Evolutionary conservation across 2,888 invertebrate genomes (phyloP).

Genomic region (Pyralis farinalis): DNA sequence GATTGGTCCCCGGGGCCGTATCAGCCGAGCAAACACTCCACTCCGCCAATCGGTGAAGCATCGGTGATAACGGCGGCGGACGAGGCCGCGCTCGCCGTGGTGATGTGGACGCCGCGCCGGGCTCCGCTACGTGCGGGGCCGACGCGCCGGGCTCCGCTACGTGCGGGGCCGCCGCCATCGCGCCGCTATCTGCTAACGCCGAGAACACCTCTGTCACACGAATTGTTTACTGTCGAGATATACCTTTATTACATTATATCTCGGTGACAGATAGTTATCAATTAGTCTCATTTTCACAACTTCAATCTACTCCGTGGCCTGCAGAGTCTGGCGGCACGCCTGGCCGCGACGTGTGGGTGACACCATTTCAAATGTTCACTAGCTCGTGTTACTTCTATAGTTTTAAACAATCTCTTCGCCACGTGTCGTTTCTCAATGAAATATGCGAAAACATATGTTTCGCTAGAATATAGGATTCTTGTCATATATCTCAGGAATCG

Average conservation of each 20-base stretch:
- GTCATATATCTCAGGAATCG: too few species aligned
- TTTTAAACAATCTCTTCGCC: too few species aligned
- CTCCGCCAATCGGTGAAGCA: constrained; percentile 65
- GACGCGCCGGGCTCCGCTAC: constrained; percentile 27
- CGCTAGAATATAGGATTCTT: too few species aligned
- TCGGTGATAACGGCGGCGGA: constrained; percentile 51
- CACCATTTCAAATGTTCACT: too few species aligned
- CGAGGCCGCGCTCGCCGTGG: constrained; percentile 17
- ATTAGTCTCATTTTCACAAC: constrained; percentile 30
- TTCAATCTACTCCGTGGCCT: too few species aligned
- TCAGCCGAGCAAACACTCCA: constrained; percentile 74
- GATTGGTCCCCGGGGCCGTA: constrained; percentile 68
- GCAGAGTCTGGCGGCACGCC: too few species aligned
- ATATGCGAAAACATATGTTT: too few species aligned
- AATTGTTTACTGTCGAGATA: constrained; percentile 68
- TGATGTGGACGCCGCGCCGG: constrained; percentile 18
- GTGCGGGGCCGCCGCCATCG: constrained; percentile 47
- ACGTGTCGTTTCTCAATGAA: too few species aligned
- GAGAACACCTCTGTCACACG: constrained; percentile 47
- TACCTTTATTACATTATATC: constrained; percentile 71
- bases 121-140: constrained; percentile 23
- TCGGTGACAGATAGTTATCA: constrained; percentile 44
- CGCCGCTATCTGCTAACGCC: constrained; percentile 53
- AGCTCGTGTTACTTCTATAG: too few species aligned
- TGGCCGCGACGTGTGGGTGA: too few species aligned